Evolutionary conservation across 2,888 invertebrate genomes (phyloP).

Genomic region (Drosophila meridionalis): DNA sequence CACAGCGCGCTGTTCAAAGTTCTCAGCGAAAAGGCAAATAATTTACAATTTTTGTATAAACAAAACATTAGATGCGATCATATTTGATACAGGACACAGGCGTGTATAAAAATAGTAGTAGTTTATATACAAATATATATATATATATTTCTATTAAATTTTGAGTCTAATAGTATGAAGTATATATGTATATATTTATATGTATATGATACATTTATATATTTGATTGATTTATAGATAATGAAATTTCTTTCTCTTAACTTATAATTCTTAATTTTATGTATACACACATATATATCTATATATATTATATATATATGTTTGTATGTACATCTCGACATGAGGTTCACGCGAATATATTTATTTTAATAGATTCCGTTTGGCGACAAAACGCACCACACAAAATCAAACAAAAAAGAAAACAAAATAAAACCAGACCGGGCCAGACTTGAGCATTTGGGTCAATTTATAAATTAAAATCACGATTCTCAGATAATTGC

Average conservation of each 20-base stretch:
- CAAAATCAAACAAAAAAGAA: constrained; percentile 5
- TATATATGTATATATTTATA: too few relatives aligned
- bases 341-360: constrained; percentile 21
- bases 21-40: background rate
- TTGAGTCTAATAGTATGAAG: too few relatives aligned
- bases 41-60: background rate
- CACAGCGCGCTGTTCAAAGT: constrained; percentile 14
- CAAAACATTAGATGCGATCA: background rate
- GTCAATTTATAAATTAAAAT: constrained; percentile 22
- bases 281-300: background rate
- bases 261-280: background rate
- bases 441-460: constrained; percentile 5
- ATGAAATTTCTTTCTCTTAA: background rate
- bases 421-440: background rate
- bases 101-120: background rate
- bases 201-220: too few relatives aligned
- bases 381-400: constrained; percentile 1
- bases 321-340: constrained; percentile 1
- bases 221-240: too few relatives aligned
- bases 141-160: background rate
- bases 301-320: background rate
- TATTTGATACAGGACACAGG: background rate
- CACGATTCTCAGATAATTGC: constrained; percentile 4
- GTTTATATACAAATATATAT: background rate
- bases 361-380: constrained; percentile 25